Evolutionary conservation across 2,113 vertebrate species (phyloP).

Genomic region (Chiloscyllium plagiosum): DNA sequence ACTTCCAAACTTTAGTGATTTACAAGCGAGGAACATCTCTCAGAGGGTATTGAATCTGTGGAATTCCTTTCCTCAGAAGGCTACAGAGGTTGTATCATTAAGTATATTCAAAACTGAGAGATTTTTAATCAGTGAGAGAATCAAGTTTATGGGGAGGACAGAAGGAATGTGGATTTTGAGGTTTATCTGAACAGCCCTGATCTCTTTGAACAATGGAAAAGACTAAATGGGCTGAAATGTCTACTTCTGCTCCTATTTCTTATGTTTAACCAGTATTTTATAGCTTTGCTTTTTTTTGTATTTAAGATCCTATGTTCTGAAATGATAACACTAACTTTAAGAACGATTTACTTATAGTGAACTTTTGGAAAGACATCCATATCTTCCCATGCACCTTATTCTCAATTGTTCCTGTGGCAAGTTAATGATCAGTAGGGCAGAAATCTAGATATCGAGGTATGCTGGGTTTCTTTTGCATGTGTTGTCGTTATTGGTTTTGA

Average conservation of each 20-base stretch:
- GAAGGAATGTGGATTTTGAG: too few species aligned
- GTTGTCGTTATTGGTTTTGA: background rate
- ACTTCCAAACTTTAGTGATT: background rate
- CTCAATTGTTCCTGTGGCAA: background rate
- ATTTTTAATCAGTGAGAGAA: too few species aligned
- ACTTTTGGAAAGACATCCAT: too few species aligned
- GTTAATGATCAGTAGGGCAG: background rate
- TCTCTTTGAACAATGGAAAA: too few species aligned
- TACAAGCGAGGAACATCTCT: background rate
- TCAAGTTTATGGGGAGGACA: too few species aligned
- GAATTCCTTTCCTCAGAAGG: too few species aligned
- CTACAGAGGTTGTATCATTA: too few species aligned
- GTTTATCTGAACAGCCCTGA: too few species aligned
- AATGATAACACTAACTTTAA: background rate
- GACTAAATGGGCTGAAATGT: too few species aligned
- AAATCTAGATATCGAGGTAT: background rate
- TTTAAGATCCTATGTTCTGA: background rate
- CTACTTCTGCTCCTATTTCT: too few species aligned
- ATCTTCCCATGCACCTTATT: background rate
- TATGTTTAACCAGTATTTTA: background rate
- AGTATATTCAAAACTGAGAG: too few species aligned
- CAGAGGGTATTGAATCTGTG: too few species aligned
- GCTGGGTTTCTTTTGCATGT: background rate
- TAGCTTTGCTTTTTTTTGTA: background rate
- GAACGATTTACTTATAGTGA: background rate